Conservation (phyloP, 2,113 vertebrate species). For the Epinephelus cyanopodus region DNA sequence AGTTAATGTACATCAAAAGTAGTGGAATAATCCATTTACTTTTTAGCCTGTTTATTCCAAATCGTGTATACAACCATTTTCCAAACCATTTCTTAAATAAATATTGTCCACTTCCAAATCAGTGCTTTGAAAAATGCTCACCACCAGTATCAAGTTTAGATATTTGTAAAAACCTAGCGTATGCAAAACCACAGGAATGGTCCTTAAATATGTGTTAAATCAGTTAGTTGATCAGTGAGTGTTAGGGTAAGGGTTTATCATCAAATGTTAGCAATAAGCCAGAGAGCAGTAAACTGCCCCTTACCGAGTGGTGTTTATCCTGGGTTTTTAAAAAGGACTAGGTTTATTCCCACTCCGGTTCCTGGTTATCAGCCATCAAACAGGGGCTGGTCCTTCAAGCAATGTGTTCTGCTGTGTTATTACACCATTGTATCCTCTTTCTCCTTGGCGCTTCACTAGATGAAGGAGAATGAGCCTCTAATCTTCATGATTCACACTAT, state of each 20-base stretch:
- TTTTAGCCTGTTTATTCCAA: not conserved
- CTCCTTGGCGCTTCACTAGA: conserved; percentile 89
- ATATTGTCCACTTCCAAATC: not conserved
- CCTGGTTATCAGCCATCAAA: not conserved
- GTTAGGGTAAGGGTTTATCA: not conserved
- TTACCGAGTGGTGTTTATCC: not conserved
- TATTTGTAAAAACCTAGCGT: not conserved
- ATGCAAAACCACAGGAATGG: not conserved
- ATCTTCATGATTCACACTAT: conserved; percentile 99
- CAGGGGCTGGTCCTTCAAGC: not conserved
- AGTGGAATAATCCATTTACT: not conserved
- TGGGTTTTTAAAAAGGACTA: not conserved
- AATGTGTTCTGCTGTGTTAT: conserved; percentile 77
- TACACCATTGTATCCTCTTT: conserved; percentile 83
- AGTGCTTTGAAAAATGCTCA: not conserved
- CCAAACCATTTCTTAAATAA: not conserved
- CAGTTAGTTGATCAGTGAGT: not conserved
- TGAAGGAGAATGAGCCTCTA: conserved; percentile 99
- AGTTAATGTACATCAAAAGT: not conserved
- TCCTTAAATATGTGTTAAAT: not conserved
- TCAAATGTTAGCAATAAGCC: no score
- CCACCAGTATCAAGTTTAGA: not conserved
- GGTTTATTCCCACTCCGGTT: not conserved
- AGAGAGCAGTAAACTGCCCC: not conserved
- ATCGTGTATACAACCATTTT: not conserved